Evolutionary conservation across 1,140 invertebrate genomes (phyloP), one percentile per base, ranked within the genome.

Genomic region (Phthorimaea operculella): DNA sequence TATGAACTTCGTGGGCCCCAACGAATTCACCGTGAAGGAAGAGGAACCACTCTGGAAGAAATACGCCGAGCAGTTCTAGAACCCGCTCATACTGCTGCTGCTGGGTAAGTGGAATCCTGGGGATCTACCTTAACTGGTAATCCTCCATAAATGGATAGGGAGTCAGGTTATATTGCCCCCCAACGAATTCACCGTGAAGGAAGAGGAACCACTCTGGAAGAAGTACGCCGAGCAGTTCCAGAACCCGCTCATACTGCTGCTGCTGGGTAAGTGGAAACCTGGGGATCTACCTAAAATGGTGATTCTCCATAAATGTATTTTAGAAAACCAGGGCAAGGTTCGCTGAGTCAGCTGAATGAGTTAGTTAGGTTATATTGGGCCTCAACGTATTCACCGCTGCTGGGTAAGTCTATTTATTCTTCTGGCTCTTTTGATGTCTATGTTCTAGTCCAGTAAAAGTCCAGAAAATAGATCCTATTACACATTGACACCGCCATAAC

Each of bases 181-280:
- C 68, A 99, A 99, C 89, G 97, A 99, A 86, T 94, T 99, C 76
- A 92, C 93, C 60, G 95, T 98, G 15, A 92, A 93, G 67, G 92
- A 96, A 65, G 93, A 97, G 60, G 97, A 99, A 54, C 96, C 98
- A 6, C 88, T 98, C 18, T 98, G 96, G 95, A 97, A 95, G 79
- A 99, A 99, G 88, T 99, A 99, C 80, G 89, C 99, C 53, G 97
- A 98, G 88, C 98, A 95, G 80, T 99, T 99, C 79, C 96, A 96
- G 85, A 99, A 99, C 87, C 98, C 98, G 6, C 87, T 99, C 17
- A 99, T 99, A 67, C 85, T 99, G 51, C 86, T 99, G 57, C 87
- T 99, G 34, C 86, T 99, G 14, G 84, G 86, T 87, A 47, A 81
- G 79, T 61, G 49, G 39, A 42, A n/a, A n/a, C n/a, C 11, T 16